Percentiles rank a stretch among this genome's conserved stretches.
Conservation (phyloP, 2,797 vertebrate species). For the Ibycter americanus region DNA sequence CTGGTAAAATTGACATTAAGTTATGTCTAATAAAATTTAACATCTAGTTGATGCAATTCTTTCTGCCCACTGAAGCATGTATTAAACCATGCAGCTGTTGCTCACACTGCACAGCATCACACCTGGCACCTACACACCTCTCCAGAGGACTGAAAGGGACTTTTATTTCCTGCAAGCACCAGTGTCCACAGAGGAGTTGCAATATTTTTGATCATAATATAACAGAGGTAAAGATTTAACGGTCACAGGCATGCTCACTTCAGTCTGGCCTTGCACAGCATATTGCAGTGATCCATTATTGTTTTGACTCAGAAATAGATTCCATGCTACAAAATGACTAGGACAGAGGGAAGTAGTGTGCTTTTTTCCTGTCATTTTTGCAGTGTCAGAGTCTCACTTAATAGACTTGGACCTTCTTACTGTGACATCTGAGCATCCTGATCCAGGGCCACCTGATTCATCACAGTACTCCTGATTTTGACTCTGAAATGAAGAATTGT, state of each 20-base stretch:
- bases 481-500: neutral
- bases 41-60: neutral
- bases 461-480: neutral
- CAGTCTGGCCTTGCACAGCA: neutral
- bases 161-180: neutral
- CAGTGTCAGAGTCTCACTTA: neutral
- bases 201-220: neutral
- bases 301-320: neutral
- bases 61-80: neutral
- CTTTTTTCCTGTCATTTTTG: neutral
- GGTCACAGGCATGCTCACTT: neutral
- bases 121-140: neutral
- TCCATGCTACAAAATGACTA: neutral
- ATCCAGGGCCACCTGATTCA: neutral
- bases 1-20: conserved; percentile 27
- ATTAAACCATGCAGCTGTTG: neutral
- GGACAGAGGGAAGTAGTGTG: neutral
- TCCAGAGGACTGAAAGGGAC: neutral
- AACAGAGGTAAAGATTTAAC: neutral
- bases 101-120: neutral
- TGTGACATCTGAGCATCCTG: neutral
- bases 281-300: neutral
- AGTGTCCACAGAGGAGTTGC: neutral
- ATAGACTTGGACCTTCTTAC: neutral
- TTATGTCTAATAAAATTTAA: conserved; percentile 70